Conservation (phyloP, 2,797 vertebrate genomes). For the Bufotes viridis region DNA sequence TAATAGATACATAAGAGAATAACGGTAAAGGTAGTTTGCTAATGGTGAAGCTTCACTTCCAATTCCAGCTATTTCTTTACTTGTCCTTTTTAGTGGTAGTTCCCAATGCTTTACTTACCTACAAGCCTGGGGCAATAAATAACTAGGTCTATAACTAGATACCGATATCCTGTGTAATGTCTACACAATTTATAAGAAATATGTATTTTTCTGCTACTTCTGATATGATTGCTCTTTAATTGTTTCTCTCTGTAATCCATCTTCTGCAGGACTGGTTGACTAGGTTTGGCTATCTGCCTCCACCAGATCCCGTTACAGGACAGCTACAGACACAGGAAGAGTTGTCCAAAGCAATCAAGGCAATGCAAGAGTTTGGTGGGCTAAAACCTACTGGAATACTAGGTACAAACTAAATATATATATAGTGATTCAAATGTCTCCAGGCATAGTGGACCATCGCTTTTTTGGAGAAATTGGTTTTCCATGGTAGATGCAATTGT, state of each 20-base stretch:
- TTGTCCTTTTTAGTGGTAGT: neutral
- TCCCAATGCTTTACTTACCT: neutral
- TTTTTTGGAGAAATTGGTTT: neutral
- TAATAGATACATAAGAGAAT: neutral
- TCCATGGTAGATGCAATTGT: neutral
- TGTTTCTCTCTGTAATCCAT: constrained; percentile 20
- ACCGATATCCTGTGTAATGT: neutral
- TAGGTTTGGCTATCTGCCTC: constrained; percentile 93
- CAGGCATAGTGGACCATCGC: neutral
- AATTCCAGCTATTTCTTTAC: too few species aligned
- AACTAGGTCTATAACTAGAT: too few species aligned
- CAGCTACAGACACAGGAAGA: constrained; percentile 91
- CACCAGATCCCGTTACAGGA: constrained; percentile 83
- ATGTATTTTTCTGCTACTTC: neutral
- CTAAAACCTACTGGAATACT: constrained; percentile 80
- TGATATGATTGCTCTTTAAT: neutral
- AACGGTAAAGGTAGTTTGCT: neutral
- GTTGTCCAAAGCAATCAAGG: constrained; percentile 87
- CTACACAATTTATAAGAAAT: neutral
- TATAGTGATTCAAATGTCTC: neutral
- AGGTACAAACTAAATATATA: constrained; percentile 69
- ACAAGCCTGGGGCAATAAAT: too few species aligned
- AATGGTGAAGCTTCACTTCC: neutral
- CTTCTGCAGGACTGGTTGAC: constrained; percentile 90
- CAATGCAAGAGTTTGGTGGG: constrained; percentile 95